Percentiles rank a stretch among this genome's conserved stretches.
Evolutionary conservation across 2,113 vertebrate species (phyloP).

Genomic region (Laticauda colubrina): DNA sequence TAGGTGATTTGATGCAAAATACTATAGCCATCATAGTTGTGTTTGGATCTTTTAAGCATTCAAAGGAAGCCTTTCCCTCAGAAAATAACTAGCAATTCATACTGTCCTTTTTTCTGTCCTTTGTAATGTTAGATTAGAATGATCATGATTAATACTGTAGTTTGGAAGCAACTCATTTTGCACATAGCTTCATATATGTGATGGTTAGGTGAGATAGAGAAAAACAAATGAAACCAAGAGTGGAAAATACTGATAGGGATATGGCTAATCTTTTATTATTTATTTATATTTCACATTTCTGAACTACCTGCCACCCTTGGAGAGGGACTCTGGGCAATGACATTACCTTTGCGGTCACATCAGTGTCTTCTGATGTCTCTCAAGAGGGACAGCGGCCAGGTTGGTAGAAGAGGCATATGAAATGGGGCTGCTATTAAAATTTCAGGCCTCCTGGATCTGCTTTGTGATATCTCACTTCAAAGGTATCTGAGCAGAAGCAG

Average conservation of each 20-base stretch:
- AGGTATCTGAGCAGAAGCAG: not conserved
- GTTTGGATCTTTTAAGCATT: not conserved
- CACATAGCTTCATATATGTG: not conserved
- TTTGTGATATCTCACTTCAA: not conserved
- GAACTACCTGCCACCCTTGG: not conserved
- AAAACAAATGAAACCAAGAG: not conserved
- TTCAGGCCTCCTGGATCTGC: not conserved
- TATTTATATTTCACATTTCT: not conserved
- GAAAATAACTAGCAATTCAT: not conserved
- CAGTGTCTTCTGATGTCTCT: not conserved
- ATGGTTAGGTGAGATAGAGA: not conserved
- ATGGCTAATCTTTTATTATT: not conserved
- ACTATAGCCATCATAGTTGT: not conserved
- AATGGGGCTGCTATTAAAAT: not conserved
- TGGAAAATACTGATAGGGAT: not conserved
- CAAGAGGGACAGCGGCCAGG: not conserved
- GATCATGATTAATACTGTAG: not conserved
- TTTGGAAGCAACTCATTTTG: not conserved
- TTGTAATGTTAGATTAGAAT: not conserved
- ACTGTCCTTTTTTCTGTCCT: not conserved
- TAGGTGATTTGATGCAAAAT: not conserved
- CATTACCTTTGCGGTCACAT: not conserved
- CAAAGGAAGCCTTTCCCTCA: not conserved
- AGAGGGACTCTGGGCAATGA: not conserved
- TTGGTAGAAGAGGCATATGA: not conserved